Base-by-base conservation (phyloP, 2,113 vertebrate genomes). In the Calyptommatus sinebrachiatus region DNA sequence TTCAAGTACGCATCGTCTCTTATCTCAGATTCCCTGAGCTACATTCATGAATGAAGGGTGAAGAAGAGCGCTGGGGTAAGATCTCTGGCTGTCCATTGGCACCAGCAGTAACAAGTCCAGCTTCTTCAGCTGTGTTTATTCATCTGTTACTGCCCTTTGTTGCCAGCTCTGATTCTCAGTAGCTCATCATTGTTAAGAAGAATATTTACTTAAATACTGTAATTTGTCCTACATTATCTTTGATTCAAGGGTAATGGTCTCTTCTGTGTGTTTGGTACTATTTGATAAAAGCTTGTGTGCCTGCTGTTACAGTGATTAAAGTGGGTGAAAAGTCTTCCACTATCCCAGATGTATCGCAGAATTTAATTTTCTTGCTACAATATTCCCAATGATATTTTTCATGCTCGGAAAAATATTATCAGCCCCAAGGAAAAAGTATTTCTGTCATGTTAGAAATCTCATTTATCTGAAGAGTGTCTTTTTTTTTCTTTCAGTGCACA, bases 191-290 rank as follows among this genome's bases (percentile, higher is more conserved):
- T 85, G 85, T 78, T 65, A 0, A 0, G 48, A 63, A 41, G 77
- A 80, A 80, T 82, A 74, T 45, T 85, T 79, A 62, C 57, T 45
- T 68, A 80, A 48, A 48, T 83, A 48, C 45, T 65, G 12, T 20
- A 48, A 75, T 89, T 91, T 60, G 24, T 87, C 70, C 28, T 78
- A 41, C n/a, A 81, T 80, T 11, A 28, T 86, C 70, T 73, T 57
- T 73, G 74, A 22, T 53, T 68, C n/a, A 80, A 9, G 50, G 60
- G 72, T 63, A 74, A 77, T 71, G 28, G n/a, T 31, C 77, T 73
- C 29, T 84, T 83, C 46, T 18, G 80, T 71, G 26, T 84, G 82
- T 76, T 4, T 81, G 81, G 21, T 75, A 14, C 85, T 80, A 63
- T 70, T 66, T 79, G 48, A 77, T 63, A 80, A 76, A 77, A 77